phyloP scores from a whole-genome alignment of 2,113 vertebrate species.

The Cercocebus atys region DNA sequence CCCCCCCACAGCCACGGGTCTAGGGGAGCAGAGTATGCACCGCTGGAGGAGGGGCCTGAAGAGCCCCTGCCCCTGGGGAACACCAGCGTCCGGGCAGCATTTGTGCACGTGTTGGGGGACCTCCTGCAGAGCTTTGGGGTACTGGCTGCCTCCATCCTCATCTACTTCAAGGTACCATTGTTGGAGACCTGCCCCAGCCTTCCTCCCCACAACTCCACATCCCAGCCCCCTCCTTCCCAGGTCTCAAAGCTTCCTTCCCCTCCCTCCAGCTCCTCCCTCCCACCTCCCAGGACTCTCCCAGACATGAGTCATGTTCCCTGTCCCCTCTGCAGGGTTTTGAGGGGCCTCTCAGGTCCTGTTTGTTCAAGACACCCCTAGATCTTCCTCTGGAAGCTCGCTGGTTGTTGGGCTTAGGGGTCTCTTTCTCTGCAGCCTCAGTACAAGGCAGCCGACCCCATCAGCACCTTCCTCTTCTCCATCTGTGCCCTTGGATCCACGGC shows the following conservation, averaged over 20 bases:
- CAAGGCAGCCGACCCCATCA: constrained; percentile 97
- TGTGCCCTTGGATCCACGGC: constrained; percentile 95
- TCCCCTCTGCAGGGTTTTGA: neutral
- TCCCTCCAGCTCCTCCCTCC: neutral
- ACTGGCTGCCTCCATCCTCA: constrained; percentile 93
- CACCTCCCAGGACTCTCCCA: neutral
- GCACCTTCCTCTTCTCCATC: constrained; percentile 97
- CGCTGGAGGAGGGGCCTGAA: constrained; percentile 89
- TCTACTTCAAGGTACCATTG: constrained; percentile 93
- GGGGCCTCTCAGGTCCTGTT: neutral
- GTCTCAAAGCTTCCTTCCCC: neutral
- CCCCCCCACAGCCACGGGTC: constrained; percentile 85
- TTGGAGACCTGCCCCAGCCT: neutral
- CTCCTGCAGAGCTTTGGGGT: constrained; percentile 97
- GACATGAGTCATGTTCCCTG: neutral
- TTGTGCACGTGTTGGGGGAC: constrained; percentile 96
- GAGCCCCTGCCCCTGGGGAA: constrained; percentile 84
- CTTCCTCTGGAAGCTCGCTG: neutral
- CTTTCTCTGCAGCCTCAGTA: constrained; percentile 91
- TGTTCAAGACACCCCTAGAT: neutral
- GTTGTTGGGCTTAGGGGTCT: neutral
- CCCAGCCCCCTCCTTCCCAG: neutral
- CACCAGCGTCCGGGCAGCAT: constrained; percentile 95
- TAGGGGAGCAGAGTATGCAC: constrained; percentile 87
- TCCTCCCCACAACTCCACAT: neutral